These are phyloP conservation scores for Phainopepla nitens DNA, from an alignment of 2,113 vertebrate genomes.

Conservation along the genomic window DNA sequence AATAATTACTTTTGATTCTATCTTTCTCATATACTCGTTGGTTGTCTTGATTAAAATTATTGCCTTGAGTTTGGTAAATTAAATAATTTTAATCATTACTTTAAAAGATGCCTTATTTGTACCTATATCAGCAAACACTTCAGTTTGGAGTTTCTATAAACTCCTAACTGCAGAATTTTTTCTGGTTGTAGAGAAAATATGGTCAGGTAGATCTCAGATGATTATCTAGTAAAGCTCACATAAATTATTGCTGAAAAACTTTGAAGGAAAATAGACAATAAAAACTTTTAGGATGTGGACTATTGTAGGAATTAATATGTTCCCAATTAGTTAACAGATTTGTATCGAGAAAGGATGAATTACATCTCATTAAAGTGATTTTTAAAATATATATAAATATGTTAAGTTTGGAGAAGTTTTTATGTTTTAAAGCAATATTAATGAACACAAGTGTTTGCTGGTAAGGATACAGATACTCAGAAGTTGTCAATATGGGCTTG, in stretches of 20 bases:
- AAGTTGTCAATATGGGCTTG: background rate
- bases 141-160: background rate
- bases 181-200: background rate
- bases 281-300: background rate
- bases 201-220: background rate
- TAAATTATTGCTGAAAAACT: background rate
- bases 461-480: background rate
- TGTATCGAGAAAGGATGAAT: background rate
- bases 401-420: background rate
- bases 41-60: background rate
- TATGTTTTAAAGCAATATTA: background rate
- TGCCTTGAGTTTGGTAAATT: background rate
- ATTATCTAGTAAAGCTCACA: background rate
- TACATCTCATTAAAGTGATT: background rate
- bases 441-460: background rate
- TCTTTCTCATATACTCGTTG: background rate
- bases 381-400: background rate
- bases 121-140: background rate
- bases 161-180: background rate
- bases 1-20: background rate
- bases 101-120: background rate
- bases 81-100: background rate
- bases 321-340: background rate
- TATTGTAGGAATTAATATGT: background rate
- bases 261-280: background rate